Base-by-base conservation (phyloP, 1,140 invertebrate genomes). In the Tetramorium alpestre region DNA sequence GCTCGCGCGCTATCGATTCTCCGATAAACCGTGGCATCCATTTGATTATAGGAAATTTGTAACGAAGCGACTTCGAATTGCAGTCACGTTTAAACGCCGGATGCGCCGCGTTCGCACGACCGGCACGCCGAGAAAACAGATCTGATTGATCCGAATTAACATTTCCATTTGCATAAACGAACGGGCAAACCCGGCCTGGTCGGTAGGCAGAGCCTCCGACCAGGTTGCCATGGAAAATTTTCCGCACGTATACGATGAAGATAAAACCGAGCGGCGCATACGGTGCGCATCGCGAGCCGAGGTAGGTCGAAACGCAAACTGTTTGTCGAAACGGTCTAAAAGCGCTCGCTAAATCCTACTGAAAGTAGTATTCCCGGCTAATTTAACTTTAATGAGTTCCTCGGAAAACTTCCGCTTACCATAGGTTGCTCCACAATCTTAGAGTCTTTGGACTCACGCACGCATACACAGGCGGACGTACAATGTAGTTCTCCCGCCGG, bases 131-230 rank as follows among this genome's bases (percentile, higher is more conserved):
- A 73, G 80, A 70, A 84, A 84, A 84, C 80, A 73, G 54, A 84
- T 84, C 80, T 73, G 80, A 84, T 75, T 84, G 80, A 84, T 84
- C 44, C 69, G 69, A 73, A 84, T 84, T 84, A 84, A 84, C 80
- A 84, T 84, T 73, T 49, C 25, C 41, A 84, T 85, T 85, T 85
- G 70, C 82, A 85, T 77, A 85, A 64, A 78, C 60, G 75, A 85
- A 78, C 44, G 60, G n/a, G 58, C 47, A 16, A 41, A 33, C 28
- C 16, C 73, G 38, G 13, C 18, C 8, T 2, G 54, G 33, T 38
- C 11, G n/a, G 18, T 7, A 16, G 13, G 28, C n/a, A 38, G 28
- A 4, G 64, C 33, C 22, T 8, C 54, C 54, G 18, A 60, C 11
- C 28, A 33, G 33, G 25, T 73, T 75, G 80, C 54, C 69, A 75